These are phyloP conservation scores for Epinephelus awoara DNA, from an alignment of 2,797 vertebrate genomes.

Conservation along the genomic window DNA sequence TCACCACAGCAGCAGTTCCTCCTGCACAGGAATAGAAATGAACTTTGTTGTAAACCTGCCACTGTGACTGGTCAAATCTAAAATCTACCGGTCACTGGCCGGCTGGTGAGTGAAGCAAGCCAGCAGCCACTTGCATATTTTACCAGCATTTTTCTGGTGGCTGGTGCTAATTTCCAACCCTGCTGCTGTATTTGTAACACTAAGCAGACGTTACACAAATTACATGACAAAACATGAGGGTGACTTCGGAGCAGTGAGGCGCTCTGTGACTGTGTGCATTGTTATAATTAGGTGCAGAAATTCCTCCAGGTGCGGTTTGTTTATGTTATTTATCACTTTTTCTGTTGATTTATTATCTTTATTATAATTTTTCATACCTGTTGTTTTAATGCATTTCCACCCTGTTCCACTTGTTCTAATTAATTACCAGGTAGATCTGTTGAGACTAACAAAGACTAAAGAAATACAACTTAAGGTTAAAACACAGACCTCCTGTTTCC, in stretches of 20 bases:
- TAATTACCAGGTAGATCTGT: background rate
- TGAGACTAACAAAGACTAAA: background rate
- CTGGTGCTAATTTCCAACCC: no score
- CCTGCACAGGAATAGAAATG: no score
- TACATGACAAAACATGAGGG: background rate
- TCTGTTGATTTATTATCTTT: background rate
- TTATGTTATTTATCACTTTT: conserved; percentile 12
- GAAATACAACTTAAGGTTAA: background rate
- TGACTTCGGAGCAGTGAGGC: background rate
- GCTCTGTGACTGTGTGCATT: background rate
- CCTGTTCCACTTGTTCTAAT: background rate
- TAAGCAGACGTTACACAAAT: background rate
- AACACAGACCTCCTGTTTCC: background rate
- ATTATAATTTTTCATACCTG: background rate
- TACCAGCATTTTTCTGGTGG: no score
- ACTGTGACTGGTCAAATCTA: no score
- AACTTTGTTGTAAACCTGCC: no score
- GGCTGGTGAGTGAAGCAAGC: no score
- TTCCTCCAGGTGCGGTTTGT: conserved; percentile 3
- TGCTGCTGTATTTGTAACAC: background rate
- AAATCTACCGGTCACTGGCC: no score
- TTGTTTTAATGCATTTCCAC: background rate
- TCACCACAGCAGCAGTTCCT: background rate
- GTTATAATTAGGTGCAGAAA: conserved; percentile 13
- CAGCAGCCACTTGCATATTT: no score